Conservation (phyloP, 2,888 invertebrate genomes). For the Eupithecia centaureata region DNA sequence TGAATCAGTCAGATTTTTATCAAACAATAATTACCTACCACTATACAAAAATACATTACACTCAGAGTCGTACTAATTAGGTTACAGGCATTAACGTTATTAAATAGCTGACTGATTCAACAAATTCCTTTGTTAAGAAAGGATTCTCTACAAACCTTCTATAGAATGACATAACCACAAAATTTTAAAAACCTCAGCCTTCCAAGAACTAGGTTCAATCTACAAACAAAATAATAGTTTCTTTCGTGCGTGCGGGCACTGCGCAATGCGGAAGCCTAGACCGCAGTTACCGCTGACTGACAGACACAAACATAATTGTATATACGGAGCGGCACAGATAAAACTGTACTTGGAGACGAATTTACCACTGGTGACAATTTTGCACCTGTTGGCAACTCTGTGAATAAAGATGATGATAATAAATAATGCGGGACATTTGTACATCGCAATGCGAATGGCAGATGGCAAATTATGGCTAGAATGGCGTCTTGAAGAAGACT, state of each 20-base stretch:
- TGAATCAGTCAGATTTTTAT: background rate
- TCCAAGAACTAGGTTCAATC: constrained; percentile 28
- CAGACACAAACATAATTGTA: constrained; percentile 49
- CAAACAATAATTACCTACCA: no score
- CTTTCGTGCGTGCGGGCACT: constrained; percentile 49
- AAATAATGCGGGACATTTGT: background rate
- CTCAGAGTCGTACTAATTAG: background rate
- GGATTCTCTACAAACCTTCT: background rate
- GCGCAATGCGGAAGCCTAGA: constrained; percentile 67
- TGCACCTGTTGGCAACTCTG: background rate
- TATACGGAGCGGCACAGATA: constrained; percentile 40
- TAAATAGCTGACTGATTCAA: background rate
- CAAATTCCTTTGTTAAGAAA: background rate
- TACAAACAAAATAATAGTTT: constrained; percentile 52
- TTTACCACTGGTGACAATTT: constrained; percentile 11
- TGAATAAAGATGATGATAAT: background rate
- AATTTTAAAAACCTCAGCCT: background rate
- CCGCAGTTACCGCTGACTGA: constrained; percentile 51
- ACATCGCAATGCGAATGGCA: background rate
- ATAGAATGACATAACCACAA: background rate
- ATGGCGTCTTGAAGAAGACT: background rate
- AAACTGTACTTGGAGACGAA: constrained; percentile 5
- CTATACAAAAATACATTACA: no score
- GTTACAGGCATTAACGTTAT: background rate
- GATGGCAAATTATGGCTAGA: constrained; percentile 1